phyloP scores from a whole-genome alignment of 1,140 invertebrate species.

The Sitobion miscanthi region DNA sequence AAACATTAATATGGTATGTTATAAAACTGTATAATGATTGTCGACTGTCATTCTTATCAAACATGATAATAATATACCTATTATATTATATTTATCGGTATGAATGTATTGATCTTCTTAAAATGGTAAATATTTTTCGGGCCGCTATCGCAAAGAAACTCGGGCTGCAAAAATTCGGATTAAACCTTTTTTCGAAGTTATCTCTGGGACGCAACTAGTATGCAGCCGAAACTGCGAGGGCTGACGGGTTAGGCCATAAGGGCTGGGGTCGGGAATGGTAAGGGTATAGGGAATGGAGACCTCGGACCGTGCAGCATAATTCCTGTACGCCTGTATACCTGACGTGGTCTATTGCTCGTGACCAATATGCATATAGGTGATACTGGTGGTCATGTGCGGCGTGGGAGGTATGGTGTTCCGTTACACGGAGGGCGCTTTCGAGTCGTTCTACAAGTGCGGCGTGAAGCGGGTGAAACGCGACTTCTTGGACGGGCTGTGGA shows the following conservation, averaged over 20 bases:
- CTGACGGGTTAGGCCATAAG: background rate
- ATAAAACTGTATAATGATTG: background rate
- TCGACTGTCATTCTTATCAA: background rate
- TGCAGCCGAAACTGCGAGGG: too few species aligned
- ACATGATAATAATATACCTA: background rate
- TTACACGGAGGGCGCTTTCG: constrained; percentile 80
- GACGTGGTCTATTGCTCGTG: background rate
- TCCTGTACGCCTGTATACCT: background rate
- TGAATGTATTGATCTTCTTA: background rate
- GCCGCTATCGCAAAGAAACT: background rate
- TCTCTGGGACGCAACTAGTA: background rate
- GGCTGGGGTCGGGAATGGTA: background rate
- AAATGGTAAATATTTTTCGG: background rate
- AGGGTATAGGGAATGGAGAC: too few species aligned
- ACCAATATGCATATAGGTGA: constrained; percentile 63
- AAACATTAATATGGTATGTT: too few species aligned
- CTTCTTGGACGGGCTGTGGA: constrained; percentile 82
- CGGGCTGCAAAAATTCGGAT: too few species aligned
- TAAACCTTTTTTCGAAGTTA: background rate
- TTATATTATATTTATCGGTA: background rate
- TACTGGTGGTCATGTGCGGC: constrained; percentile 77
- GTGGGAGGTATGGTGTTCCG: constrained; percentile 79
- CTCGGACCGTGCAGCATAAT: too few species aligned
- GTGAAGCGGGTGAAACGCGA: constrained; percentile 84
- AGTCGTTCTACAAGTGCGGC: constrained; percentile 85